These are phyloP conservation scores for Corbicula japonica DNA, from an alignment of 2,888 invertebrate genomes.

Conservation along the genomic window DNA sequence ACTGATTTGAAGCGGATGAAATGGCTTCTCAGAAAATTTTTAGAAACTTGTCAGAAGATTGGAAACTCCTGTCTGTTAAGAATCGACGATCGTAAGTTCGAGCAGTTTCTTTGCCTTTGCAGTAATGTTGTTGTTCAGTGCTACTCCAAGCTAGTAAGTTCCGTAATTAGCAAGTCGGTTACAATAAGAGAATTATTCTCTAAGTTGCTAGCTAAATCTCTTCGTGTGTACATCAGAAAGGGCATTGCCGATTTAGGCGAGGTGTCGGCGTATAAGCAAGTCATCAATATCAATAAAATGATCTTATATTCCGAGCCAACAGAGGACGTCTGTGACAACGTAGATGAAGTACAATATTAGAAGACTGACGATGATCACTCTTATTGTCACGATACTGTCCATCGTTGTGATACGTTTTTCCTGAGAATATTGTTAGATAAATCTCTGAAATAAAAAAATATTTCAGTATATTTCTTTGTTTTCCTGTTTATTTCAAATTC, in stretches of 20 bases:
- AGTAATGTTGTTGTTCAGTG: constrained; percentile 4
- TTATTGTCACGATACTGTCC: too few species aligned
- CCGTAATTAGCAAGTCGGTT: background rate
- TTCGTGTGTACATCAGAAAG: background rate
- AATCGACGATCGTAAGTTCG: background rate
- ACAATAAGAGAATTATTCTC: background rate
- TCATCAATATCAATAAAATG: constrained; percentile 8
- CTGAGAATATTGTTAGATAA: too few species aligned
- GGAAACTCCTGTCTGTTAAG: constrained; percentile 13
- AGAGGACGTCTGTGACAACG: background rate
- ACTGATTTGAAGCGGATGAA: constrained; percentile 4
- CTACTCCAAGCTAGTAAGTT: constrained; percentile 20
- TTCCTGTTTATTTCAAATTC: too few species aligned
- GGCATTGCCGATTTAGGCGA: background rate
- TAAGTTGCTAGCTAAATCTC: background rate
- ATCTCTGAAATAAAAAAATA: too few species aligned
- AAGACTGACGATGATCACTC: too few species aligned
- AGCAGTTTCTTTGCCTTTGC: background rate
- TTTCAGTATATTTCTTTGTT: too few species aligned
- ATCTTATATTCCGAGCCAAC: constrained; percentile 9
- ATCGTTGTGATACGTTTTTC: too few species aligned
- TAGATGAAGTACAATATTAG: background rate
- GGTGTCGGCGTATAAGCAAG: background rate
- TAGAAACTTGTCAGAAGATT: background rate
- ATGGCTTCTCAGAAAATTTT: background rate